Evolutionary conservation across 2,797 vertebrate species (phyloP).

Genomic region (Phrynocephalus guinanensis): DNA sequence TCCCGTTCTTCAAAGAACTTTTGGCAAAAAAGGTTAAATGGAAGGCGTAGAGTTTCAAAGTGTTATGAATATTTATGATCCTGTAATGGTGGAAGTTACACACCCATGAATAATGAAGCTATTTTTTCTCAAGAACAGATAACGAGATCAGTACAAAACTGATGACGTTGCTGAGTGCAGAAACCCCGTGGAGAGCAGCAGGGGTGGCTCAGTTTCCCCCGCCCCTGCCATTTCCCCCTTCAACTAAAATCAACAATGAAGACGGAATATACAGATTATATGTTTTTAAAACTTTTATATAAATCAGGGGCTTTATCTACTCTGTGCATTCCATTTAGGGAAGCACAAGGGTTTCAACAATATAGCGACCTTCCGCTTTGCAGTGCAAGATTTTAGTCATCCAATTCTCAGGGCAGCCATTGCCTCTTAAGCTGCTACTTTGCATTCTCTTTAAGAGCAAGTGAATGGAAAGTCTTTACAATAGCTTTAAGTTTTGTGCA

Average conservation of each 20-base stretch:
- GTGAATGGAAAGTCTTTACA: conserved; percentile 46
- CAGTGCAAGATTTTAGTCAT: conserved; percentile 10
- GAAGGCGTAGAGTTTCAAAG: conserved; percentile 71
- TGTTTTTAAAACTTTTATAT: conserved; percentile 46
- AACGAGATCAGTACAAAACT: conserved; percentile 72
- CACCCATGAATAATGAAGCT: conserved; percentile 79
- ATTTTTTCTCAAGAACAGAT: conserved; percentile 76
- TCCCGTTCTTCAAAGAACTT: conserved; percentile 71
- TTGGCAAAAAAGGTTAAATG: conserved; percentile 76
- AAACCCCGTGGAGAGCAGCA: conserved; percentile 65
- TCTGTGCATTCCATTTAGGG: conserved; percentile 23
- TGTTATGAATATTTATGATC: conserved; percentile 82
- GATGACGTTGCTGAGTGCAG: conserved; percentile 67
- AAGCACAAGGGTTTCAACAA: conserved; percentile 43
- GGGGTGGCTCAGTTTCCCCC: conserved; percentile 26
- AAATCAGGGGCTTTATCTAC: conserved; percentile 53
- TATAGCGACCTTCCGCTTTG: conserved; percentile 47
- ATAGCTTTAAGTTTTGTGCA: background rate
- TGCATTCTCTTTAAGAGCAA: conserved; percentile 28
- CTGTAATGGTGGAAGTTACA: conserved; percentile 75
- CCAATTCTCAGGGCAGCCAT: conserved; percentile 37
- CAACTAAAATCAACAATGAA: conserved; percentile 48
- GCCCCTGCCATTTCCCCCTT: conserved; percentile 28
- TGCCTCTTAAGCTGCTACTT: conserved; percentile 43
- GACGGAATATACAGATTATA: conserved; percentile 32